Evolutionary conservation across 2,113 vertebrate species (phyloP).

Genomic region (Stigmatopora nigra): DNA sequence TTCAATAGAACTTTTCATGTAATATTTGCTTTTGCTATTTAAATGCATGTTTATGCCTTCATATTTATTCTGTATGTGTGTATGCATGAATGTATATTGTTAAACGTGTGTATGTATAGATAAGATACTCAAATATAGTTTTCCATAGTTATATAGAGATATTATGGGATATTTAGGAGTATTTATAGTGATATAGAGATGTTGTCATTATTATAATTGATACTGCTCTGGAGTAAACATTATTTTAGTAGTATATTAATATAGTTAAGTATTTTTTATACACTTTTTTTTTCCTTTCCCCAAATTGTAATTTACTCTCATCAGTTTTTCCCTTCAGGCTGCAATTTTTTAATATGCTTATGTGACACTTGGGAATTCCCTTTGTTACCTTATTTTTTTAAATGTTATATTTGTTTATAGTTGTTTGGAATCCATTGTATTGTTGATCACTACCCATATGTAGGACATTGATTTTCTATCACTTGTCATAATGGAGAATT

Average conservation of each 20-base stretch:
- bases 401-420: background rate
- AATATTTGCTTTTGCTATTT: background rate
- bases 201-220: background rate
- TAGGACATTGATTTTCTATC: background rate
- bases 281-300: background rate
- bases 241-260: slow-evolving; percentile 19
- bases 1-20: background rate
- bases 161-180: too few species aligned
- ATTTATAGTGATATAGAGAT: background rate
- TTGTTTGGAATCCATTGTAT: slow-evolving; percentile 4
- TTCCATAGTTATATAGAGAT: too few species aligned
- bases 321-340: slow-evolving; percentile 24
- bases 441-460: background rate
- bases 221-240: background rate
- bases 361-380: slow-evolving; percentile 13
- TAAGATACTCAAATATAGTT: background rate
- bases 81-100: too few species aligned
- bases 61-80: background rate
- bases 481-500: slow-evolving; percentile 24
- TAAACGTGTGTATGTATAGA: too few species aligned
- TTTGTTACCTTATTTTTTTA: slow-evolving; percentile 17
- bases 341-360: slow-evolving; percentile 31
- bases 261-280: slow-evolving; percentile 2
- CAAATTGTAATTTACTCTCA: slow-evolving; percentile 12
- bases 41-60: background rate